Base-by-base conservation (phyloP, 2,888 invertebrate species). In the Callimorpha dominula region DNA sequence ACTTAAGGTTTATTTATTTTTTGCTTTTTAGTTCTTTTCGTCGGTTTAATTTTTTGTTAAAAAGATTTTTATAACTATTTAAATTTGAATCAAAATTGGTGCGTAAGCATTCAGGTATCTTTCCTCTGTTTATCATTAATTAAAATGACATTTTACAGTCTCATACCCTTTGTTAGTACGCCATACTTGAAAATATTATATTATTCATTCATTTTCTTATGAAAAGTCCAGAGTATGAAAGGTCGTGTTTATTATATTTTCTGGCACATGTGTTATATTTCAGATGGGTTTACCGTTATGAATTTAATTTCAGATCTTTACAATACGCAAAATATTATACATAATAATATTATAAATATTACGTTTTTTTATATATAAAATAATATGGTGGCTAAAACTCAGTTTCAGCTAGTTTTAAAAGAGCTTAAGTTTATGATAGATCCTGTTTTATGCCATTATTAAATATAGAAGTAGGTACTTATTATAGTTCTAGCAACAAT, bases 111-210 rank as follows among this genome's bases (percentile, higher is more conserved):
- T 72, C 46, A 31, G 43, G 70, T 74, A 81, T 72, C 74, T 77
- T 71, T 63, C 46, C 31, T 60, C 67, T 75, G 73, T 81, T 78
- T 67, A 81, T 73, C 72, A 81, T 81, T 85, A 78, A 83, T 85
- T 82, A 79, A 78, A 83, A 75, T 73, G 71, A 67, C 68, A 78
- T 85, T 73, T 31, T 14, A 57, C 65, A 65, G 57, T 68, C 42
- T 62, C n/a, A 68, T 60, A 40, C 43, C 54, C 64, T 80, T 78
- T 82, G 76, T 80, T 65, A 11, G 60, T 31, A 70, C 57, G 40
- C 54, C 43, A n/a, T 46, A 42, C 52, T 66, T 42, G n/a, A 67
- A 67, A 60, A 52, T n/a, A 49, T 46, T 60, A 17, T 7, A 54
- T 54, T 60, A 62, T 66, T 57, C 9, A 20, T 68, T 20, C 43